A percentile compares a stretch with the other conserved stretches of the same genome.
phyloP scores from a whole-genome alignment of 2,888 invertebrate species.

The Timandra comae region DNA sequence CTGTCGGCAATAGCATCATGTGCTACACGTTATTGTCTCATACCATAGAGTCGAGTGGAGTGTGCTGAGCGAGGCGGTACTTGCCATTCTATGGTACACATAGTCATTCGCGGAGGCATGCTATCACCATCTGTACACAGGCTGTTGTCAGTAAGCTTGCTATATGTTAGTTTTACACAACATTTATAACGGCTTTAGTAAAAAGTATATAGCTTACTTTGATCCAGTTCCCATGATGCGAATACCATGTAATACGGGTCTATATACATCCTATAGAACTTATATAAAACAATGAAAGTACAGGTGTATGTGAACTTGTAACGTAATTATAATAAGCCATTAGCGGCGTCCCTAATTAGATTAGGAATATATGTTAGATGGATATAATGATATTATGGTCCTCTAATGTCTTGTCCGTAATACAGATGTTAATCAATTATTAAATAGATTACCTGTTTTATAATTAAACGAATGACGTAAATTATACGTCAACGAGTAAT shows the following conservation, averaged over 20 bases:
- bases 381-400: too few relatives aligned
- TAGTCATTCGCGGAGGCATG: conserved; percentile 39
- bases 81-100: conserved; percentile 32
- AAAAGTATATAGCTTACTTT: conserved; percentile 51
- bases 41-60: conserved; percentile 14
- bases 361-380: too few relatives aligned
- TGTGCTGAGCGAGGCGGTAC: conserved; percentile 35
- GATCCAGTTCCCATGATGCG: conserved; percentile 35
- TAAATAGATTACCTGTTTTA: too few relatives aligned
- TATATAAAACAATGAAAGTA: too few relatives aligned
- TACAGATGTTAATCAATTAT: too few relatives aligned
- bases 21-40: conserved; percentile 15
- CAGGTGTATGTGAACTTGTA: too few relatives aligned
- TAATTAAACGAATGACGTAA: too few relatives aligned
- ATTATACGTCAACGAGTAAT: too few relatives aligned
- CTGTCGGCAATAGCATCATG: conserved; percentile 43
- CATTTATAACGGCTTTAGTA: conserved; percentile 39
- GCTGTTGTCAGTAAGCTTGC: conserved; percentile 60
- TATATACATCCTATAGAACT: too few relatives aligned
- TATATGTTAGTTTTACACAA: conserved; percentile 61
- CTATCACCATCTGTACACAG: conserved; percentile 50
- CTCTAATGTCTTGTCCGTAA: too few relatives aligned
- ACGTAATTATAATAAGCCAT: too few relatives aligned
- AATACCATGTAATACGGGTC: conserved; percentile 14
- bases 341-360: too few relatives aligned